A percentile compares a stretch with the other conserved stretches of the same genome.
phyloP scores from a whole-genome alignment of 1,140 invertebrate genomes.

The Pogonomyrmex californicus region DNA sequence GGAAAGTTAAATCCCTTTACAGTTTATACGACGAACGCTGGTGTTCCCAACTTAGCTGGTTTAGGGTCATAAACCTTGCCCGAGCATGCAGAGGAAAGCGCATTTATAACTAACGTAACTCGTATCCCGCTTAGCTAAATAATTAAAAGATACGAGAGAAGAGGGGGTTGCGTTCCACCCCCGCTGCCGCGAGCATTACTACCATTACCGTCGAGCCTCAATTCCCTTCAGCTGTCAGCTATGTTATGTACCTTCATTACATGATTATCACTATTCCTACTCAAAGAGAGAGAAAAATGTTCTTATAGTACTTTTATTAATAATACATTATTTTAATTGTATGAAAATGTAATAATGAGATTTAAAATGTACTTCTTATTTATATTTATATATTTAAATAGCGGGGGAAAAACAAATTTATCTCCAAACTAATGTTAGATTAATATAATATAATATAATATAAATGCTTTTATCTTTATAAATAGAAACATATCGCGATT shows the following conservation, averaged over 20 bases:
- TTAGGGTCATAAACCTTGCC: slow-evolving; percentile 83
- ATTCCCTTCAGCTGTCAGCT: slow-evolving; percentile 56
- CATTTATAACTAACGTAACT: slow-evolving; percentile 85
- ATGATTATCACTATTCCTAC: slow-evolving; percentile 10
- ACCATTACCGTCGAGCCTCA: slow-evolving; percentile 50
- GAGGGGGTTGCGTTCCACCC: slow-evolving; percentile 70
- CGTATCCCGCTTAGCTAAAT: slow-evolving; percentile 84
- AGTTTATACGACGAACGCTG: slow-evolving; percentile 84
- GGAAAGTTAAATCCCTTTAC: slow-evolving; percentile 86
- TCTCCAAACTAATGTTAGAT: not conserved
- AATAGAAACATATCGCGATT: not conserved
- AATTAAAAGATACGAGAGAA: slow-evolving; percentile 86
- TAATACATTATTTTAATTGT: not conserved
- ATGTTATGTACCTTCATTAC: slow-evolving; percentile 13
- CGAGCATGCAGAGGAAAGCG: slow-evolving; percentile 79
- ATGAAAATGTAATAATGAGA: not conserved
- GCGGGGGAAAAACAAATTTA: not conserved
- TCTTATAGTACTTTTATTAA: not conserved
- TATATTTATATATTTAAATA: not conserved
- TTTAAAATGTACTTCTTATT: not conserved
- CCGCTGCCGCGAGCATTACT: slow-evolving; percentile 62
- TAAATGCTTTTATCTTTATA: not conserved
- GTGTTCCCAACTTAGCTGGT: slow-evolving; percentile 83
- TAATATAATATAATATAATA: not conserved
- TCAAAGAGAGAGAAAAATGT: not conserved